Evolutionary conservation across 2,888 invertebrate species (phyloP).

Genomic region (Hemistola chrysoprasaria): DNA sequence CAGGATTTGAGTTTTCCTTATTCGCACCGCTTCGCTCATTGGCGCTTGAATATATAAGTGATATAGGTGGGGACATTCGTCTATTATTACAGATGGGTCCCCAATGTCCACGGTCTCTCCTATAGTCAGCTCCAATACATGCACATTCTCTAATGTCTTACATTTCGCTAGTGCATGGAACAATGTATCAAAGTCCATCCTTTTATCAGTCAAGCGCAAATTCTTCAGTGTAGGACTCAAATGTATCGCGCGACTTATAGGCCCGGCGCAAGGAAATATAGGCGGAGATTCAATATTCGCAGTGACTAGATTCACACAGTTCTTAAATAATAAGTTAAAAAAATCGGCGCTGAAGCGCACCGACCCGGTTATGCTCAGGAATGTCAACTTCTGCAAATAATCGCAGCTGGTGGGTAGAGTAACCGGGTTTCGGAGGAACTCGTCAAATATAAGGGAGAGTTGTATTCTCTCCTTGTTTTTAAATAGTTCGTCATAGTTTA

Average conservation of each 20-base stretch:
- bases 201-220: slow-evolving; percentile 51
- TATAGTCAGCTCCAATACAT: slow-evolving; percentile 44
- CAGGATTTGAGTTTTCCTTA: slow-evolving; percentile 38
- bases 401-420: slow-evolving; percentile 38
- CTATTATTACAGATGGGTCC: slow-evolving; percentile 46
- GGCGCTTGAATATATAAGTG: slow-evolving; percentile 47
- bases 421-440: slow-evolving; percentile 36
- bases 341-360: slow-evolving; percentile 50
- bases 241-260: slow-evolving; percentile 45
- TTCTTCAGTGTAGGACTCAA: slow-evolving; percentile 54
- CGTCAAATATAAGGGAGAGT: slow-evolving; percentile 45
- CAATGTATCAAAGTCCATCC: slow-evolving; percentile 49
- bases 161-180: slow-evolving; percentile 54
- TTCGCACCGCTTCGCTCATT: slow-evolving; percentile 34
- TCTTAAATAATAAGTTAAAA: slow-evolving; percentile 56
- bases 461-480: slow-evolving; percentile 39
- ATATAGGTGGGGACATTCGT: slow-evolving; percentile 55
- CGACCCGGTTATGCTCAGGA: slow-evolving; percentile 52
- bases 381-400: slow-evolving; percentile 61
- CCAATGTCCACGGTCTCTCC: slow-evolving; percentile 36
- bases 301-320: slow-evolving; percentile 53
- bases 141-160: slow-evolving; percentile 57
- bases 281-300: slow-evolving; percentile 46
- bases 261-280: slow-evolving; percentile 36
- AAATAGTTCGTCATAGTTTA: slow-evolving; percentile 57